Percentiles rank a stretch among this genome's conserved stretches.
Conservation (phyloP, 2,797 vertebrate genomes). For the Eidolon dupreanum region DNA sequence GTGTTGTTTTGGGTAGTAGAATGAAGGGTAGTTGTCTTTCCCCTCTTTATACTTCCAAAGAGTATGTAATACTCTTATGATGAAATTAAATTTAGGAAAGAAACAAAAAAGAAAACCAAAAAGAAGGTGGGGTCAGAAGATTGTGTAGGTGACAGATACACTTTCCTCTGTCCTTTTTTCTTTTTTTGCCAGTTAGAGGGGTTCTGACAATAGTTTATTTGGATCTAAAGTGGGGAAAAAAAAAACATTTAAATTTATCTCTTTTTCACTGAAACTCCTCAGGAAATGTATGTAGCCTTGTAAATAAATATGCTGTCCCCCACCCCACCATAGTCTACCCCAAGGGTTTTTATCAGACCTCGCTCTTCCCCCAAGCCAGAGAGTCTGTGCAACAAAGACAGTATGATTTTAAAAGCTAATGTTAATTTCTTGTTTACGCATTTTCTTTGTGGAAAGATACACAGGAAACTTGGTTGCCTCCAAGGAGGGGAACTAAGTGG, state of each 20-base stretch:
- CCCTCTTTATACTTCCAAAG: not conserved
- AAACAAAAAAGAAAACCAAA: not conserved
- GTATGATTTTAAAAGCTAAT: not conserved
- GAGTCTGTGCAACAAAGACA: not conserved
- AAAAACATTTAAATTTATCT: not conserved
- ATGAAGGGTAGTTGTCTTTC: not conserved
- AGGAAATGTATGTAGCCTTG: not conserved
- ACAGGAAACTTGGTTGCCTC: not conserved
- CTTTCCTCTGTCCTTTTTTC: not conserved
- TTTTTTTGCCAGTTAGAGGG: not conserved
- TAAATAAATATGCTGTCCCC: not conserved
- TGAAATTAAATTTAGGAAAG: not conserved
- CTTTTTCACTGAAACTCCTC: constrained; percentile 22
- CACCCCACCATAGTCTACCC: not conserved
- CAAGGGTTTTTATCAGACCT: not conserved
- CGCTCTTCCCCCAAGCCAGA: not conserved
- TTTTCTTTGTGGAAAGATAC: not conserved
- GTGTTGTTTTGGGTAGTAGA: not conserved
- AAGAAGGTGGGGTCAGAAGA: not conserved
- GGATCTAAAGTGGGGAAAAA: not conserved
- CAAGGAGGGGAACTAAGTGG: not conserved
- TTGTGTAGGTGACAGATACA: not conserved
- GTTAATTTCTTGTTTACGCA: not conserved
- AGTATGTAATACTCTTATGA: not conserved
- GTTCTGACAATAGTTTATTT: not conserved